phyloP scores from a whole-genome alignment of 2,797 vertebrate genomes.

The Takifugu rubripes region DNA sequence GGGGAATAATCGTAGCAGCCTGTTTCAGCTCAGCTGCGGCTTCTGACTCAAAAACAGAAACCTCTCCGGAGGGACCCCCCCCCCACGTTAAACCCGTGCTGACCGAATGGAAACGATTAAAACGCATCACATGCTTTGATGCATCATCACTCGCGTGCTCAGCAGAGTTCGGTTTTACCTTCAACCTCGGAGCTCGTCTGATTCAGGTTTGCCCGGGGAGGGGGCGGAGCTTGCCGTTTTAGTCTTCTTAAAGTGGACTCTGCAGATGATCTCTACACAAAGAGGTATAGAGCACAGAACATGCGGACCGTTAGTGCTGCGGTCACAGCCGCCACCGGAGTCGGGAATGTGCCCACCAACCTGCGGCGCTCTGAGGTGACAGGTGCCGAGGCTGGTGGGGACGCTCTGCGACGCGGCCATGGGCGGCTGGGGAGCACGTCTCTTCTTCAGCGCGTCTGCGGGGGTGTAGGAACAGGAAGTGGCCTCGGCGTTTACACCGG shows the following conservation, averaged over 20 bases:
- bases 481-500: conserved; percentile 39
- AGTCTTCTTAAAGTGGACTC: conserved; percentile 80
- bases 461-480: conserved; percentile 68
- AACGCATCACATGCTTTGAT: not conserved
- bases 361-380: conserved; percentile 64
- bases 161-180: conserved; percentile 48
- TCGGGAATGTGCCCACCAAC: conserved; percentile 54
- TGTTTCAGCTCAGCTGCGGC: conserved; percentile 3
- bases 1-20: conserved; percentile 22
- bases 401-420: conserved; percentile 72
- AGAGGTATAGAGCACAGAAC: not conserved
- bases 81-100: not conserved
- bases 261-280: conserved; percentile 48
- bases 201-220: conserved; percentile 62
- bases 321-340: no score
- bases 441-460: conserved; percentile 82
- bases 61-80: not conserved
- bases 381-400: conserved; percentile 61
- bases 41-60: no score
- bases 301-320: no score
- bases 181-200: conserved; percentile 33
- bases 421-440: conserved; percentile 85
- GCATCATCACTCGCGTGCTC: conserved; percentile 1
- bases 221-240: conserved; percentile 88
- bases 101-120: not conserved